phyloP scores from a whole-genome alignment of 2,888 invertebrate species.

The Achlya flavicornis region DNA sequence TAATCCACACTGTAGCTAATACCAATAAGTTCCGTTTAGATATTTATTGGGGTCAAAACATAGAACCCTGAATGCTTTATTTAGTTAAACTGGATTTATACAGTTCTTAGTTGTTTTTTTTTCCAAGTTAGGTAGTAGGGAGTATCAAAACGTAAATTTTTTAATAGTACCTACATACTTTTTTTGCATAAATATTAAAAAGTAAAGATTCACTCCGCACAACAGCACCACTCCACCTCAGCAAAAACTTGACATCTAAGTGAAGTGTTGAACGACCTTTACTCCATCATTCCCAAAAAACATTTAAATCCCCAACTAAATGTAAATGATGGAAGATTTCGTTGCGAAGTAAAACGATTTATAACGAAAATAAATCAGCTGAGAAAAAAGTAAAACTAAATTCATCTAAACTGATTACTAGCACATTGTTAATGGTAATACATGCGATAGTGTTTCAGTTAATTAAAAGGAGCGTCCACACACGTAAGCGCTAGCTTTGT shows the following conservation, averaged over 20 bases:
- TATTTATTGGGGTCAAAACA: slow-evolving; percentile 58
- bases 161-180: no score
- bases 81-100: background rate
- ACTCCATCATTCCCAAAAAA: background rate
- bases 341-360: background rate
- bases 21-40: slow-evolving; percentile 53
- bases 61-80: slow-evolving; percentile 19
- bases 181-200: no score
- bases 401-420: background rate
- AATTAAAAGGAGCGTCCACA: slow-evolving; percentile 6
- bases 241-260: no score
- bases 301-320: background rate
- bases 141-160: no score
- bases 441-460: slow-evolving; percentile 5
- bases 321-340: background rate
- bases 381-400: background rate
- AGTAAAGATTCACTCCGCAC: no score
- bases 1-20: slow-evolving; percentile 55
- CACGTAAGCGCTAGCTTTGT: slow-evolving; percentile 9
- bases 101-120: background rate
- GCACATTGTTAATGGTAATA: background rate
- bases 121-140: no score
- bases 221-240: no score
- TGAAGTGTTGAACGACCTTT: no score
- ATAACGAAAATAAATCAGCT: background rate